Percentiles rank a stretch among this genome's conserved stretches.
These are phyloP conservation scores for Parnassius apollo DNA, from an alignment of 2,888 invertebrate species.

Conservation along the genomic window DNA sequence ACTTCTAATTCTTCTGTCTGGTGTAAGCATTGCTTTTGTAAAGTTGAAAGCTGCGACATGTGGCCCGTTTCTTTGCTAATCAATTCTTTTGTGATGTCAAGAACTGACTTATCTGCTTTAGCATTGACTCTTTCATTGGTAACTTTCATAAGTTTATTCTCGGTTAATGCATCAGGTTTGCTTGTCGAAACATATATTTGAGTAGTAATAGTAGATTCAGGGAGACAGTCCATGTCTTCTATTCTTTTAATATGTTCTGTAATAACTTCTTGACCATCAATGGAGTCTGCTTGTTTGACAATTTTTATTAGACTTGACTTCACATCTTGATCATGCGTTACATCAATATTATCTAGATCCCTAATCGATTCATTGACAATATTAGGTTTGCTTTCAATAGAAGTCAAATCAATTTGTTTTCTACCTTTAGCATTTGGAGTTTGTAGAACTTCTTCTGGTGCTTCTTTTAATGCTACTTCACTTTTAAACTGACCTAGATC, in stretches of 20 bases:
- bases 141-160: neutral
- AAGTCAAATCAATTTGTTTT: conserved; percentile 1
- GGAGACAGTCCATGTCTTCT: conserved; percentile 74
- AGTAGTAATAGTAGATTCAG: conserved; percentile 50
- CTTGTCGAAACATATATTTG: conserved; percentile 43
- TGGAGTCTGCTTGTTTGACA: conserved; percentile 87
- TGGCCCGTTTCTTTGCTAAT: conserved; percentile 13
- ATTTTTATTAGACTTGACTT: conserved; percentile 52
- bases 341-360: neutral
- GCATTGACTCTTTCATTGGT: neutral
- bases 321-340: conserved; percentile 3
- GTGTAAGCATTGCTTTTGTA: neutral
- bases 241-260: conserved; percentile 91
- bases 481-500: neutral
- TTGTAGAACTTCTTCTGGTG: neutral
- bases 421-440: neutral
- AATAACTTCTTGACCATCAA: conserved; percentile 90
- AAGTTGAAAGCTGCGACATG: conserved; percentile 9
- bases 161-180: neutral
- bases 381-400: neutral
- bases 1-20: neutral
- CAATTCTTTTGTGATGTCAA: conserved; percentile 5
- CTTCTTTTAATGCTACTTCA: neutral
- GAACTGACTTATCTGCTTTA: neutral
- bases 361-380: neutral